These are phyloP conservation scores for Caranx ignobilis DNA, from an alignment of 2,113 vertebrate genomes.

Conservation along the genomic window DNA sequence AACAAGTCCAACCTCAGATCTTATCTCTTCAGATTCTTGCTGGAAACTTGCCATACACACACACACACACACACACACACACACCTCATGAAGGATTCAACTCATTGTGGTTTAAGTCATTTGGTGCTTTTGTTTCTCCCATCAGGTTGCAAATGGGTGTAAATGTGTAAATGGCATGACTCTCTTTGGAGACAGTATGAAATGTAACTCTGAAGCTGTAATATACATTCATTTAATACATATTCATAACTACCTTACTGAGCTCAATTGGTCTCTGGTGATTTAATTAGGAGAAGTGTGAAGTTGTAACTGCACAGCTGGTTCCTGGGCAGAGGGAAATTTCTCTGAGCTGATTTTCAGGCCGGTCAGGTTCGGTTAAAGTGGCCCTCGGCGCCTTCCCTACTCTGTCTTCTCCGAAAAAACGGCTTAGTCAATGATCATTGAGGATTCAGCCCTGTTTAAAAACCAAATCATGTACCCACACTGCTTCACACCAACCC, in stretches of 20 bases:
- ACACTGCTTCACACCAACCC: slow-evolving; percentile 4
- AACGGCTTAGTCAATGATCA: slow-evolving; percentile 57
- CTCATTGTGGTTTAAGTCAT: not conserved
- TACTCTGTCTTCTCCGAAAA: slow-evolving; percentile 22
- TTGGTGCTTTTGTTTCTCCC: not conserved
- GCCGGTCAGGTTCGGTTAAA: slow-evolving; percentile 49
- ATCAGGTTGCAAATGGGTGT: slow-evolving; percentile 24
- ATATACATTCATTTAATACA: slow-evolving; percentile 12
- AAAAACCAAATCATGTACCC: slow-evolving; percentile 50
- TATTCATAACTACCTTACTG: not conserved
- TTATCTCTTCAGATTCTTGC: not conserved
- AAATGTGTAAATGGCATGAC: slow-evolving; percentile 20
- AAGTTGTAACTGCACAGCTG: slow-evolving; percentile 21
- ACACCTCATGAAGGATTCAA: not conserved
- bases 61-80: not conserved
- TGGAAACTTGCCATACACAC: slow-evolving; percentile 9
- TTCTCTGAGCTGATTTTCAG: slow-evolving; percentile 50
- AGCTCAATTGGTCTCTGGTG: slow-evolving; percentile 42
- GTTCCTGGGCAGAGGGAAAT: slow-evolving; percentile 2
- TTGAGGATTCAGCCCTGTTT: slow-evolving; percentile 57
- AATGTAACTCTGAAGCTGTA: not conserved
- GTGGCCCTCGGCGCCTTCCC: slow-evolving; percentile 22
- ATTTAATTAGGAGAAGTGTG: slow-evolving; percentile 39
- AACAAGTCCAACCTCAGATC: slow-evolving; percentile 16
- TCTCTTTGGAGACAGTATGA: not conserved